These are phyloP conservation scores for Drosophila baimaii DNA, from an alignment of 1,140 invertebrate genomes.

Conservation along the genomic window DNA sequence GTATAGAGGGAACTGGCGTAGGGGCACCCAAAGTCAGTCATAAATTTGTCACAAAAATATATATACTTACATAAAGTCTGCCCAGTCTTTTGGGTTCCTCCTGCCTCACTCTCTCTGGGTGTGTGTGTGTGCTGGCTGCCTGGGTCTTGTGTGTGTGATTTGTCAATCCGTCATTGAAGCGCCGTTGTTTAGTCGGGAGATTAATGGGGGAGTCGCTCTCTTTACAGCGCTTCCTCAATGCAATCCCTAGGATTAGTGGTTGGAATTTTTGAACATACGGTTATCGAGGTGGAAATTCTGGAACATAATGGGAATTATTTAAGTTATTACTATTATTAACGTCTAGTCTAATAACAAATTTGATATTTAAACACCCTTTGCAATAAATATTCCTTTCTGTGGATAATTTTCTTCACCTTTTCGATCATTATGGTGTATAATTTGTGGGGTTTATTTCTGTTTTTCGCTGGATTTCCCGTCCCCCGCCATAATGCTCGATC, in stretches of 20 bases:
- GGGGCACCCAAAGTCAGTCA: slow-evolving; percentile 65
- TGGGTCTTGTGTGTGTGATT: slow-evolving; percentile 52
- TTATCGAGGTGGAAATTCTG: not conserved
- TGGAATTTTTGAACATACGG: not conserved
- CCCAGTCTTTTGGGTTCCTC: slow-evolving; percentile 9
- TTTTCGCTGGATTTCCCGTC: slow-evolving; percentile 10
- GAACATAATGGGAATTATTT: too few relatives aligned
- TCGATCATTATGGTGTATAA: not conserved
- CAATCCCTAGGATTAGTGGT: not conserved
- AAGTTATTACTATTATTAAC: not conserved
- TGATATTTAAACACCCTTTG: not conserved
- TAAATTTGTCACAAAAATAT: slow-evolving; percentile 78
- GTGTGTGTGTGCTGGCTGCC: not conserved
- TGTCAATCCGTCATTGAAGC: slow-evolving; percentile 81
- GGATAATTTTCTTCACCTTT: not conserved
- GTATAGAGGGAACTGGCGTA: not conserved
- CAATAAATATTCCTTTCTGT: not conserved
- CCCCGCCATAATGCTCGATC: slow-evolving; percentile 18
- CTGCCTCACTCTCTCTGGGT: not conserved
- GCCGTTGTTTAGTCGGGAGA: slow-evolving; percentile 62
- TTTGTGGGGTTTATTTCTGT: slow-evolving; percentile 7
- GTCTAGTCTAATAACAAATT: not conserved
- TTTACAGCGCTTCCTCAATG: slow-evolving; percentile 25
- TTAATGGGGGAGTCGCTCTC: slow-evolving; percentile 52
- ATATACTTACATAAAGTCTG: slow-evolving; percentile 53